Conservation (phyloP, 1,140 invertebrate species). For the Pantala flavescens region DNA sequence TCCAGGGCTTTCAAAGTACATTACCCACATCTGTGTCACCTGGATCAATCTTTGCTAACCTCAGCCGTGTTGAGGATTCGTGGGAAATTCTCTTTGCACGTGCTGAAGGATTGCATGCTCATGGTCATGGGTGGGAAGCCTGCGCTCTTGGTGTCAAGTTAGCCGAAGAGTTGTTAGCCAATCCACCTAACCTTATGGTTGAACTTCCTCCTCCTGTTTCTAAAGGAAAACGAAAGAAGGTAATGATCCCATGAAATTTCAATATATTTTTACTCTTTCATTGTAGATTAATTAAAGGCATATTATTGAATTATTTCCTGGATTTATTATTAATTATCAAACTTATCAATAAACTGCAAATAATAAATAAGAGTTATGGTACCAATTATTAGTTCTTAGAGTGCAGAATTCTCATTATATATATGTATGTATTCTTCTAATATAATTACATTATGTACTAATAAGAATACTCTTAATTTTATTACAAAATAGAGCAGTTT, state of each 20-base stretch:
- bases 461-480: no score
- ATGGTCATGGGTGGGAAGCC: constrained; percentile 78
- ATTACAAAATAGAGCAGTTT: no score
- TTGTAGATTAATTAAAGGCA: no score
- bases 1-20: neutral
- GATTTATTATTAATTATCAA: no score
- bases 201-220: constrained; percentile 58
- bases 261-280: no score
- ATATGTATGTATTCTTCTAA: no score
- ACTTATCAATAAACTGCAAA: no score
- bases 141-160: constrained; percentile 77
- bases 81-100: constrained; percentile 71
- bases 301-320: no score
- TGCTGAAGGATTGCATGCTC: constrained; percentile 90
- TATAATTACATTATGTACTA: no score
- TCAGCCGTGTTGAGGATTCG: constrained; percentile 34
- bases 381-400: no score
- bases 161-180: constrained; percentile 76
- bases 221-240: constrained; percentile 61
- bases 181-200: constrained; percentile 79
- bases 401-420: no score
- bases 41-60: constrained; percentile 31
- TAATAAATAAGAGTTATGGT: no score
- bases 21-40: neutral
- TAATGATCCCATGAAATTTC: constrained; percentile 23